Conservation (phyloP, 2,888 invertebrate genomes). For the Neria commutata region DNA sequence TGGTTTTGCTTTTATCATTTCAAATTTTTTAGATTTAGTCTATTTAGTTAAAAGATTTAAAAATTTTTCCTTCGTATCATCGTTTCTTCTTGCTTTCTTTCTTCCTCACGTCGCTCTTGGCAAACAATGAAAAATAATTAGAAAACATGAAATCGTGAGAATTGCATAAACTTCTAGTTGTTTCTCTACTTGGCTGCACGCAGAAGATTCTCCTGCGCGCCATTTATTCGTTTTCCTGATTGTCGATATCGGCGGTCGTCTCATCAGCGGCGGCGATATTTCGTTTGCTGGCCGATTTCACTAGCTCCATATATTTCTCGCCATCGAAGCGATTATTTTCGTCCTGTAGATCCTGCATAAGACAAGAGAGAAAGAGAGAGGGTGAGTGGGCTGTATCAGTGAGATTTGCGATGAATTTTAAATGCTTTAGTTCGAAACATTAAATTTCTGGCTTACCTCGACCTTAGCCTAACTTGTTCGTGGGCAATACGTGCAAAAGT, state of each 20-base stretch:
- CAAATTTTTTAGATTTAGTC: not conserved
- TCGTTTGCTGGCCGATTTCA: constrained; percentile 58
- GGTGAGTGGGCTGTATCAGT: not conserved
- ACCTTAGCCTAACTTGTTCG: not conserved
- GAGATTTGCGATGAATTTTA: too few species aligned
- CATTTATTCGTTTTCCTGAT: constrained; percentile 36
- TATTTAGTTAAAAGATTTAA: not conserved
- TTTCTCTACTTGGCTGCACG: not conserved
- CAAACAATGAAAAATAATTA: not conserved
- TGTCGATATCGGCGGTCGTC: too few species aligned
- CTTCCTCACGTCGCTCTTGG: too few species aligned
- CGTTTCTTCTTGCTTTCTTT: too few species aligned
- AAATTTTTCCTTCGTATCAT: not conserved
- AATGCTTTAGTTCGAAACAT: not conserved
- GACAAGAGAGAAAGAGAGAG: constrained; percentile 16
- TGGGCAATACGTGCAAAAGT: not conserved
- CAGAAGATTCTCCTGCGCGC: not conserved
- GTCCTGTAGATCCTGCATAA: constrained; percentile 57
- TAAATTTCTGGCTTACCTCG: not conserved
- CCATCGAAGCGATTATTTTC: constrained; percentile 61
- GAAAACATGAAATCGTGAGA: not conserved
- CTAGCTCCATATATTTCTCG: constrained; percentile 58
- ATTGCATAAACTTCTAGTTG: not conserved
- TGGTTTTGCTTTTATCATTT: not conserved
- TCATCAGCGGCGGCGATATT: constrained; percentile 56